phyloP scores from a whole-genome alignment of 1,140 invertebrate genomes.

The Hydropsyche tenuis region DNA sequence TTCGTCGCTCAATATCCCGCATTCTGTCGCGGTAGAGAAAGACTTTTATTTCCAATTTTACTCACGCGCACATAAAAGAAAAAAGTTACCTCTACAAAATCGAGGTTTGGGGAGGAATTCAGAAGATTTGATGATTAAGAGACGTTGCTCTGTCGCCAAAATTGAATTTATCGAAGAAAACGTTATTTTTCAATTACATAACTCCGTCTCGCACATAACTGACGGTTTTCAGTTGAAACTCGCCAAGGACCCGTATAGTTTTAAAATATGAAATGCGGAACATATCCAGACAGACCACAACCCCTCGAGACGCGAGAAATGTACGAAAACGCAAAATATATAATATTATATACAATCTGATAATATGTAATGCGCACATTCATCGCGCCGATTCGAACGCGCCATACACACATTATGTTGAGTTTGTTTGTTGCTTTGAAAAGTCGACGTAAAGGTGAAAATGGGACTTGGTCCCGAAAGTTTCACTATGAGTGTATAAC shows the following conservation, averaged over 20 bases:
- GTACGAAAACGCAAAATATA: too few relatives aligned
- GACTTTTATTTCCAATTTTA: slow-evolving; percentile 11
- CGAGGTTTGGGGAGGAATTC: slow-evolving; percentile 3
- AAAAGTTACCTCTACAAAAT: background rate
- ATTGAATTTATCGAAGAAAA: background rate
- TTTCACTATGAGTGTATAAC: background rate
- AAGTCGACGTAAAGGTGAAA: too few relatives aligned
- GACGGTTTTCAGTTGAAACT: too few relatives aligned
- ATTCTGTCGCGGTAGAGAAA: slow-evolving; percentile 5
- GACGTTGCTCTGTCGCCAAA: background rate
- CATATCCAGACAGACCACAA: background rate
- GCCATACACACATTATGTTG: too few relatives aligned
- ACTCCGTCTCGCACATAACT: too few relatives aligned
- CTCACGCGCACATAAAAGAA: background rate
- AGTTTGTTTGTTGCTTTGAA: too few relatives aligned
- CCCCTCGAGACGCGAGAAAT: background rate
- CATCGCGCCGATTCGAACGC: background rate
- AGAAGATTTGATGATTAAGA: background rate
- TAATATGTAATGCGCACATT: background rate
- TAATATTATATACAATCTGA: too few relatives aligned
- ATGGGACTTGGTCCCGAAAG: background rate
- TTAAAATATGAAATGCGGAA: slow-evolving; percentile 7
- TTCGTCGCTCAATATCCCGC: background rate
- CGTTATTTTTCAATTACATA: background rate
- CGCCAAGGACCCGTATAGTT: background rate